These are phyloP conservation scores for Agrochola litura DNA, from an alignment of 2,888 invertebrate species.

Conservation along the genomic window DNA sequence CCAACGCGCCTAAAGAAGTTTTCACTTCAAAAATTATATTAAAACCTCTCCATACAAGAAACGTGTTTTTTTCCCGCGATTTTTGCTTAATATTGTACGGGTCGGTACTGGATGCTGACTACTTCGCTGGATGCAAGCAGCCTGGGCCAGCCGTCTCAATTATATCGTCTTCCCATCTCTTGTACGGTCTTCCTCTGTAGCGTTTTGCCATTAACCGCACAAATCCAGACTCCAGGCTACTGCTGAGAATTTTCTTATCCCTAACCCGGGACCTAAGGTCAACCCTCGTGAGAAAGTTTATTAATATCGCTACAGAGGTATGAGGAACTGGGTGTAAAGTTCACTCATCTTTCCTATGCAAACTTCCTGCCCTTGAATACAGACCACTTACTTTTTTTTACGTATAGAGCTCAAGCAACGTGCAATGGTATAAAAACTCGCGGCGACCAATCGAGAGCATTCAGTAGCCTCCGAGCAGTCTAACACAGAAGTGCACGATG, in stretches of 20 bases:
- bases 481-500: conserved; percentile 90
- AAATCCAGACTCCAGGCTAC: background rate
- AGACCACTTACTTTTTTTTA: conserved; percentile 88
- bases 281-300: background rate
- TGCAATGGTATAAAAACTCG: conserved; percentile 84
- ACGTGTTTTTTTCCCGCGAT: too few relatives aligned
- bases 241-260: too few relatives aligned
- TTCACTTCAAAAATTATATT: too few relatives aligned
- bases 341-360: conserved; percentile 80
- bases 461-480: conserved; percentile 90
- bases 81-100: too few relatives aligned
- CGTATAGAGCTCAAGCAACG: conserved; percentile 79
- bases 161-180: too few relatives aligned
- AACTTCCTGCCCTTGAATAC: conserved; percentile 88
- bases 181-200: too few relatives aligned
- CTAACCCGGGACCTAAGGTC: background rate
- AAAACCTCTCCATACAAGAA: too few relatives aligned
- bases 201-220: too few relatives aligned
- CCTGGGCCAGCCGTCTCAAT: too few relatives aligned
- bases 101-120: too few relatives aligned
- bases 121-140: too few relatives aligned
- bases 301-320: background rate
- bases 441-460: conserved; percentile 84
- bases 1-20: too few relatives aligned
- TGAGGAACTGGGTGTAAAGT: background rate